phyloP scores from a whole-genome alignment of 2,888 invertebrate species.

The Diarsia mendica region DNA sequence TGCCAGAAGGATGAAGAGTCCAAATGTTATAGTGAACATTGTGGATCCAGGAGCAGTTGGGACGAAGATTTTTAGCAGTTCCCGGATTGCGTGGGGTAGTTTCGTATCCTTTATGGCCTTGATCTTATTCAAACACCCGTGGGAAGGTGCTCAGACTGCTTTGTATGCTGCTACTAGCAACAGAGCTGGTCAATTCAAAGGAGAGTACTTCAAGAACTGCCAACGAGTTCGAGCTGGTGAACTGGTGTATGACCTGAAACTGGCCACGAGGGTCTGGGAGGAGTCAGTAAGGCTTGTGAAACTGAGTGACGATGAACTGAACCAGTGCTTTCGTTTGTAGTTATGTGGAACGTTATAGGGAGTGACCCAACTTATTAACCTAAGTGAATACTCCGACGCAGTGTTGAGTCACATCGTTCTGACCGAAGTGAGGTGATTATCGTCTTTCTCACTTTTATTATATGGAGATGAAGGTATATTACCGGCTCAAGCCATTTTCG shows the following conservation, averaged over 20 bases:
- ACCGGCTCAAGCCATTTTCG: background rate
- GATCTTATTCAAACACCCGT: slow-evolving; percentile 93
- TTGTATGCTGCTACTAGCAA: slow-evolving; percentile 94
- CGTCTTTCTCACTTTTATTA: background rate
- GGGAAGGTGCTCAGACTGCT: slow-evolving; percentile 95
- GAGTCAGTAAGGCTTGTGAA: slow-evolving; percentile 93
- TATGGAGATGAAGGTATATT: background rate
- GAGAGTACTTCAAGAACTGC: slow-evolving; percentile 95
- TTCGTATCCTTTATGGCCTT: slow-evolving; percentile 91
- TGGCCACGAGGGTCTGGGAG: slow-evolving; percentile 95
- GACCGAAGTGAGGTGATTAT: background rate
- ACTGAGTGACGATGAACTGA: slow-evolving; percentile 91
- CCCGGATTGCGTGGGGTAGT: slow-evolving; percentile 84
- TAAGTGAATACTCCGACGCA: background rate
- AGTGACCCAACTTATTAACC: background rate
- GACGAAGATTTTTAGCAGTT: slow-evolving; percentile 92
- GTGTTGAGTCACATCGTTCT: background rate
- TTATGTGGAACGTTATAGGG: background rate
- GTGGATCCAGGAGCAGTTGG: slow-evolving; percentile 96
- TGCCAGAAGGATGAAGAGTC: slow-evolving; percentile 91
- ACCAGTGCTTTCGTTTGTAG: slow-evolving; percentile 84
- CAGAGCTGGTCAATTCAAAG: slow-evolving; percentile 92
- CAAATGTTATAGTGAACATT: slow-evolving; percentile 93
- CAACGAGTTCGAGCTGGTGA: slow-evolving; percentile 90
- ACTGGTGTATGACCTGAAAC: slow-evolving; percentile 91